phyloP scores from a whole-genome alignment of 2,113 vertebrate species.

The Toxostoma redivivum region DNA sequence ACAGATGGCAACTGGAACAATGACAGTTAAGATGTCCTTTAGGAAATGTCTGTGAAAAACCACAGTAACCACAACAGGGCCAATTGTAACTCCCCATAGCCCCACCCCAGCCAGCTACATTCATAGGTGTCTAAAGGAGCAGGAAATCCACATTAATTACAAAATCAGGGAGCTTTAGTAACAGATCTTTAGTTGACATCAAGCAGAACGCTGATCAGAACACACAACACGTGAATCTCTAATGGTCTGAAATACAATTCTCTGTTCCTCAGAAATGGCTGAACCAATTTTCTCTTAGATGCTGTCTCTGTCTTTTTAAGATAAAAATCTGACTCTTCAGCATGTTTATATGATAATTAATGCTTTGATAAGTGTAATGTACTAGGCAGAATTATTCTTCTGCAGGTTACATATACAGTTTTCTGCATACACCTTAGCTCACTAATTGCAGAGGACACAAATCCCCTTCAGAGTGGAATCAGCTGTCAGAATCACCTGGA shows the following conservation, averaged over 20 bases:
- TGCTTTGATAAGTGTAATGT: background rate
- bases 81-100: background rate
- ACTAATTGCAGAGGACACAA: background rate
- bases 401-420: background rate
- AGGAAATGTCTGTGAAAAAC: background rate
- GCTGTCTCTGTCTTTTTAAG: background rate
- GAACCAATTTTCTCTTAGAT: background rate
- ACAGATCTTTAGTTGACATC: background rate
- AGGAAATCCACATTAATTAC: background rate
- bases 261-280: background rate
- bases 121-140: background rate
- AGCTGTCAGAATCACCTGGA: background rate
- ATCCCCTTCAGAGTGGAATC: background rate
- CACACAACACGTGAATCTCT: background rate
- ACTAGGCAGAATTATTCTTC: background rate
- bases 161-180: background rate
- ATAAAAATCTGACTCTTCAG: background rate
- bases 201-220: background rate
- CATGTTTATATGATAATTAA: background rate
- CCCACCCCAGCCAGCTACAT: background rate
- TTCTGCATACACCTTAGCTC: background rate
- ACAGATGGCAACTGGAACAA: background rate
- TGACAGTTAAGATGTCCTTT: background rate
- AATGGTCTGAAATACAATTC: background rate
- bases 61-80: background rate